Evolutionary conservation across 2,113 vertebrate species (phyloP).

Genomic region (Colaptes auratus): DNA sequence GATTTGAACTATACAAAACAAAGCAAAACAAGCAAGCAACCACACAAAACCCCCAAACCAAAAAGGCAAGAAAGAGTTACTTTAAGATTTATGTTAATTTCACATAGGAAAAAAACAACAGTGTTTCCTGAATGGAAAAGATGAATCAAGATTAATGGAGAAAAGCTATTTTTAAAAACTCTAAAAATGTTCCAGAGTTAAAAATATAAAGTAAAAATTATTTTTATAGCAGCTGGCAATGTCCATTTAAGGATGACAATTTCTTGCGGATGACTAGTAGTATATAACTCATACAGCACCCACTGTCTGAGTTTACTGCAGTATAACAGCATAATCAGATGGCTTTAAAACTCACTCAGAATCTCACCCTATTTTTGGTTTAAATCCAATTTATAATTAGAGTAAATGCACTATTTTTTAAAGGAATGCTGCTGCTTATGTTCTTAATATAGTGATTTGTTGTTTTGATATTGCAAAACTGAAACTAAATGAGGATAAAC

Average conservation of each 20-base stretch:
- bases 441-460: slow-evolving; percentile 37
- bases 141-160: slow-evolving; percentile 24
- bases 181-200: slow-evolving; percentile 25
- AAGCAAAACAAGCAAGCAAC: background rate
- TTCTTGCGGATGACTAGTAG: background rate
- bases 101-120: background rate
- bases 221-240: slow-evolving; percentile 33
- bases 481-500: slow-evolving; percentile 56
- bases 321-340: background rate
- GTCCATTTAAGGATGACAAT: slow-evolving; percentile 58
- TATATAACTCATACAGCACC: background rate
- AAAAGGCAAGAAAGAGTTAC: background rate
- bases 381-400: slow-evolving; percentile 38
- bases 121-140: slow-evolving; percentile 21
- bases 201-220: slow-evolving; percentile 13
- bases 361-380: slow-evolving; percentile 4
- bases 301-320: background rate
- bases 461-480: slow-evolving; percentile 63
- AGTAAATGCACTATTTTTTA: slow-evolving; percentile 21
- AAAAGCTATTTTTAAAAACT: slow-evolving; percentile 43
- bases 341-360: background rate
- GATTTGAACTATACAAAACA: background rate
- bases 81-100: background rate
- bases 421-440: slow-evolving; percentile 33
- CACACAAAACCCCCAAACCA: background rate